phyloP scores from a whole-genome alignment of 2,888 invertebrate species.

The Stratiomys singularior region DNA sequence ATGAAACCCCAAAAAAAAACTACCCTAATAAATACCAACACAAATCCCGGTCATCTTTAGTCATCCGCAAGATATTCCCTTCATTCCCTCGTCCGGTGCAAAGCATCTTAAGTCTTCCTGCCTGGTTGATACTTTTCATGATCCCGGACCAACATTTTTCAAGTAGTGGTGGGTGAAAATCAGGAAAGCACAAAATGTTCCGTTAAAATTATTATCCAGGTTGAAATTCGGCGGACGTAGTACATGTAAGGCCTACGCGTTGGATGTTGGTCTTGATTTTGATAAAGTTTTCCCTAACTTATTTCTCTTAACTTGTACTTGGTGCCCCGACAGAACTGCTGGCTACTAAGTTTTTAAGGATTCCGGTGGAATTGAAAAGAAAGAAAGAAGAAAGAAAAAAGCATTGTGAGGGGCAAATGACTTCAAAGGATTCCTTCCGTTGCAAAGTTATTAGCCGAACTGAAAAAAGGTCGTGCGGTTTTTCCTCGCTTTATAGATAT shows the following conservation, averaged over 20 bases:
- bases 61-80: neutral
- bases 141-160: neutral
- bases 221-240: neutral
- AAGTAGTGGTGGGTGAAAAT: neutral
- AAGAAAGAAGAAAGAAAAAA: neutral
- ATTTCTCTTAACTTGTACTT: neutral
- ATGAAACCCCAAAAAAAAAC: neutral
- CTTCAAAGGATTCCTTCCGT: constrained; percentile 23
- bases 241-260: neutral
- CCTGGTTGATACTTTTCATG: neutral
- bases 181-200: constrained; percentile 17
- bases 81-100: neutral
- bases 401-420: neutral
- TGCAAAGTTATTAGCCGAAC: neutral
- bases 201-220: constrained; percentile 20
- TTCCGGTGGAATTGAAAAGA: constrained; percentile 7
- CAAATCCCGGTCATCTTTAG: constrained; percentile 22
- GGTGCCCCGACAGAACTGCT: neutral
- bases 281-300: constrained; percentile 16
- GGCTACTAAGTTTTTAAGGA: neutral
- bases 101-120: neutral
- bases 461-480: neutral
- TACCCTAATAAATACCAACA: constrained; percentile 38
- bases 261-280: constrained; percentile 1
- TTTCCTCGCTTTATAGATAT: neutral